Evolutionary conservation across 2,888 invertebrate species (phyloP).

Genomic region (Phengaris arion): DNA sequence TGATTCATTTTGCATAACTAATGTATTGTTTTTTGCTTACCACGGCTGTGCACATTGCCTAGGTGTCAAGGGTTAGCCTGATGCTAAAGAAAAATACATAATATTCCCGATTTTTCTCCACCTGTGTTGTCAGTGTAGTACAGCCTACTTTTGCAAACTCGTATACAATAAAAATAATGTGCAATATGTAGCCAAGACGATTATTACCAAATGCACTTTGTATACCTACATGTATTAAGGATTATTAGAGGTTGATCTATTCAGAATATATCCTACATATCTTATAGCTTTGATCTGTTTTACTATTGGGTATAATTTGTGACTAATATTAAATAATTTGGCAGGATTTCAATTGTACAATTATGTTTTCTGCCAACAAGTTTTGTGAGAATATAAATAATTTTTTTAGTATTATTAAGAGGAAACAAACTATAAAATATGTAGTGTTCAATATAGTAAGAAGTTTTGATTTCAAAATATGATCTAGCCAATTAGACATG

Average conservation of each 20-base stretch:
- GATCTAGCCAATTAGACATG: slow-evolving; percentile 21
- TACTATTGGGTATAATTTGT: neutral
- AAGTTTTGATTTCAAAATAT: slow-evolving; percentile 19
- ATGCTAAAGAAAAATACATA: neutral
- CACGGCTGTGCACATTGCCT: neutral
- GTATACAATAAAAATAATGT: slow-evolving; percentile 23
- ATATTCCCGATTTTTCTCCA: no score
- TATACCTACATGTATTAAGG: slow-evolving; percentile 21
- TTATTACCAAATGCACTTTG: slow-evolving; percentile 27
- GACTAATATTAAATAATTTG: neutral
- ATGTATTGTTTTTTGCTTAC: neutral
- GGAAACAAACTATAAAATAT: slow-evolving; percentile 25
- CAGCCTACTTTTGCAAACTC: slow-evolving; percentile 4
- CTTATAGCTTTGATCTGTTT: slow-evolving; percentile 24
- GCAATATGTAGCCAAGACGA: slow-evolving; percentile 26
- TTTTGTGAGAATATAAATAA: slow-evolving; percentile 20
- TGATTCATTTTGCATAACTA: neutral
- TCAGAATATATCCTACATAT: slow-evolving; percentile 28
- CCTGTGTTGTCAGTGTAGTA: neutral
- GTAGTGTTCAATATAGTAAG: slow-evolving; percentile 19
- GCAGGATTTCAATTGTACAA: neutral
- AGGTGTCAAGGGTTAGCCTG: neutral
- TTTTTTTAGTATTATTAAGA: slow-evolving; percentile 20
- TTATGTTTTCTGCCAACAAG: neutral
- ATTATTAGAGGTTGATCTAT: slow-evolving; percentile 16